Base-by-base conservation (phyloP, 2,888 invertebrate genomes). In the Muschampia plurimacula region DNA sequence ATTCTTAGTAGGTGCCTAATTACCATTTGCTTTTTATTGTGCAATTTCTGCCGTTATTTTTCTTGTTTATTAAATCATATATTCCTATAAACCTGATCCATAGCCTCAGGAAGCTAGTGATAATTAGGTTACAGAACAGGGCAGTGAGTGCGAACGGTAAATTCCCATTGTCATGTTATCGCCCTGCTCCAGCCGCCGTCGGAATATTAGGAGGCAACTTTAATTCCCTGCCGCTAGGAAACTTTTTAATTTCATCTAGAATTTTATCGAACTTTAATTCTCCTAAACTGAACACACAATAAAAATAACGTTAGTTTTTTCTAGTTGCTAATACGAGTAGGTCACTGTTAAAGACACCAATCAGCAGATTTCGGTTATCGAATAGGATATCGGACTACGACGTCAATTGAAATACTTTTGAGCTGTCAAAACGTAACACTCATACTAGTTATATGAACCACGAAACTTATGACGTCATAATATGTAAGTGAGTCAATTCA, bases 81-180 rank as follows among this genome's bases (percentile, higher is more conserved):
- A 3, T 8, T 22, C 32, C 12, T 32, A 32, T 60, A 60, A 39
- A 68, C 15, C 36, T 60, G 46, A 46, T 49, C 39, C 49, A 66
- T 36, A 59, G 22, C 49, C 66, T 52, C 39, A 52, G 49, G 32
- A 15, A 64, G 72, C 57, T n/a, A 59, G 62, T 62, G 67, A 44
- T 73, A 73, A 67, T 72, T 86, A 90, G 89, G 83, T 86, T 85
- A 80, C 80, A 79, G 76, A 77, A 74, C 76, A 28, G 80, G 87
- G 84, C 89, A 89, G 87, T 85, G 84, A 84, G 83, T 83, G 86
- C 88, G 86, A 86, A 85, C 84, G 84, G 89, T 87, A 89, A 90
- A 90, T 86, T 89, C 88, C 91, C 82, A 90, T 93, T 93, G 93
- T 93, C 81, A 75, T 85, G 87, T 93, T 93, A 93, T 93, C 93